These are phyloP conservation scores for human (Homo sapiens) DNA, from an alignment of 2,113 vertebrate genomes.

Conservation along the genomic window GRCh38 chr2:186618001-186618500, in stretches of 20 bases:
- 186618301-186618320: neutral
- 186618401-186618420: neutral
- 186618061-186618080: constrained; percentile 19
- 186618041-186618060: constrained; percentile 54
- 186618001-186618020: constrained; percentile 57
- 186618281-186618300: neutral
- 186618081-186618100: neutral
- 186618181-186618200: neutral
- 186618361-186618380: neutral
- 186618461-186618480: neutral
- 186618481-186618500: neutral
- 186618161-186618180: neutral
- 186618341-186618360: neutral
- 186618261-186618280: neutral
- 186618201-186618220: constrained; percentile 35
- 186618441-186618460: neutral
- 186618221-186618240: constrained; percentile 4
- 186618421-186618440: constrained; percentile 6
- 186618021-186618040: neutral
- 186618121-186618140: neutral
- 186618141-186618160: neutral
- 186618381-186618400: neutral
- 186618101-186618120: neutral
- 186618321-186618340: neutral
- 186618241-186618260: neutral